Percentiles rank a stretch among this genome's conserved stretches.
Evolutionary conservation across 1,140 invertebrate genomes (phyloP).

Genomic region (Bombus difficillimus): DNA sequence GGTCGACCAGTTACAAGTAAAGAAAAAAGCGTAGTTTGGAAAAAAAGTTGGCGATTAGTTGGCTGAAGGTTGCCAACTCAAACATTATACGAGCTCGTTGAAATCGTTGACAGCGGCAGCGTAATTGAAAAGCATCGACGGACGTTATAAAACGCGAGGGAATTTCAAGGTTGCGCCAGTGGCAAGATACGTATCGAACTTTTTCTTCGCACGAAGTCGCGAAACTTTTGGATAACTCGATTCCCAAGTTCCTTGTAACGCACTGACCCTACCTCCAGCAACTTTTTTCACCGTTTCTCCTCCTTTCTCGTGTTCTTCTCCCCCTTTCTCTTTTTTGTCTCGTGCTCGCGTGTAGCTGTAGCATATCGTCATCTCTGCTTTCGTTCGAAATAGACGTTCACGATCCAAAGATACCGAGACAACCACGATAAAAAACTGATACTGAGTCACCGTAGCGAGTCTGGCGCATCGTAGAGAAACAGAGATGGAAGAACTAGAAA

Average conservation of each 20-base stretch:
- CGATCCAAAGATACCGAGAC: constrained; percentile 39
- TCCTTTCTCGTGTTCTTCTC: neutral
- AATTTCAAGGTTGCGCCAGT: constrained; percentile 56
- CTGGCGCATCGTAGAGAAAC: constrained; percentile 27
- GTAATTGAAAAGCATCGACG: neutral
- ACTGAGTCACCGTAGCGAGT: constrained; percentile 43
- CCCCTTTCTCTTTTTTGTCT: neutral
- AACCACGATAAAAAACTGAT: constrained; percentile 33
- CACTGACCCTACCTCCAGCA: neutral
- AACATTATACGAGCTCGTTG: neutral
- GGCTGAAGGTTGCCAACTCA: neutral
- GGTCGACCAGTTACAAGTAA: neutral
- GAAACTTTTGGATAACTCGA: constrained; percentile 56
- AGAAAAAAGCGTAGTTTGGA: neutral
- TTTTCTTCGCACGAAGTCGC: neutral
- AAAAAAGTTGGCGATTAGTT: neutral
- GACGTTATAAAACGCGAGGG: neutral
- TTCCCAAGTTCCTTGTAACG: constrained; percentile 36
- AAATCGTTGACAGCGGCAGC: neutral
- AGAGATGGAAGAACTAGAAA: neutral
- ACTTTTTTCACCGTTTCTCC: constrained; percentile 26
- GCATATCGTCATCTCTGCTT: neutral
- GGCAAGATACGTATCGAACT: constrained; percentile 27
- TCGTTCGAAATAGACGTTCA: constrained; percentile 50
- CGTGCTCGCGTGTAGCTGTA: neutral